Base-by-base conservation (phyloP, 2,113 vertebrate genomes). In the Panthera uncia region DNA sequence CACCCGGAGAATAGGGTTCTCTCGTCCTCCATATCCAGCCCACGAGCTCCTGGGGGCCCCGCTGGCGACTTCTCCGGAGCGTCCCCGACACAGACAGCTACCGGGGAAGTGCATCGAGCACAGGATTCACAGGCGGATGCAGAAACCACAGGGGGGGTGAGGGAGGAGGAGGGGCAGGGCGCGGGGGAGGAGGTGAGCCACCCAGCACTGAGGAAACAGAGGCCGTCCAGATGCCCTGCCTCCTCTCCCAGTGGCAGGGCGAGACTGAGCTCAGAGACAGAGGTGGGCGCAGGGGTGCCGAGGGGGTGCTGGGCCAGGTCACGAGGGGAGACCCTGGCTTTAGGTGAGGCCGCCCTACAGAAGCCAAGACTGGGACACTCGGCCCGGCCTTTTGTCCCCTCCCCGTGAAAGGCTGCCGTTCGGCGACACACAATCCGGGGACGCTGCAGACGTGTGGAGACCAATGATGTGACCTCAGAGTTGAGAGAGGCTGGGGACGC, bases 381-480 rank as follows among this genome's bases (percentile, higher is more conserved):
- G 12, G 66, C 21, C 21, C 66, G 23, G 27, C 2, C 11, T 16
- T 19, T 5, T 3, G 15, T 29, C 36, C n/a, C 8, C 31, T 41
- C 25, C 57, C 21, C 2, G 12, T 12, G 5, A 13, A 48, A 48
- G 91, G 15, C 25, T 1, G 13, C 73, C 38, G 3, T 29, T 15
- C 13, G 4, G 38, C 38, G 73, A 45, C 41, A 76, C 14, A 2
- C 13, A 7, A 76, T 76, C 73, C 36, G n/a, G 33, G 41, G 69
- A 45, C 5, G 14, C 21, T 0, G 7, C 4, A 0, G 80, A 11
- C 33, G 55, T 29, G 14, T 2, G 68, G 21, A 16, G n/a, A 41
- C 18, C 2, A 38, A 52, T 14, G 16, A 0, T 19, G 57, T 19
- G 69, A 23, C 5, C 7, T 36, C 8, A 50, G 45, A 41, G 79